phyloP scores from a whole-genome alignment of 2,113 vertebrate genomes.

The Polypterus bichir region DNA sequence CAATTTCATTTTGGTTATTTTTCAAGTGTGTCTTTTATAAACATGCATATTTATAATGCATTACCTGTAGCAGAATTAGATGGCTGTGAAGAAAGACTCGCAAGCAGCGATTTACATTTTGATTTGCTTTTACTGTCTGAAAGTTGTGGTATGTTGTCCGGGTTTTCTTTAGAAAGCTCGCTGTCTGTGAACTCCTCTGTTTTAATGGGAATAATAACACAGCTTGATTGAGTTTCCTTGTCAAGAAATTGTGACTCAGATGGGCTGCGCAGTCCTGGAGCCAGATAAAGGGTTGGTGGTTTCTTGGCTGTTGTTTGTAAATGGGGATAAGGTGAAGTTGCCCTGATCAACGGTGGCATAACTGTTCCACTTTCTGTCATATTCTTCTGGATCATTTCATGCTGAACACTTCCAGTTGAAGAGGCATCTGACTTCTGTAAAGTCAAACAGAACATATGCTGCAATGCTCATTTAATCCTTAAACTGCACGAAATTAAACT shows the following conservation, averaged over 20 bases:
- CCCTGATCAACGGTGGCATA: slow-evolving; percentile 14
- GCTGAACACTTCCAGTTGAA: background rate
- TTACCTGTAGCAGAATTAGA: background rate
- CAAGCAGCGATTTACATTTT: background rate
- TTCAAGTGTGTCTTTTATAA: too few relatives aligned
- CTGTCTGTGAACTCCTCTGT: background rate
- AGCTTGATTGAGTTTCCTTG: background rate
- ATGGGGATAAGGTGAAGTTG: slow-evolving; percentile 13
- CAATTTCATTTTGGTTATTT: too few relatives aligned
- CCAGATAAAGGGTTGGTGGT: slow-evolving; percentile 10
- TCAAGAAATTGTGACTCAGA: slow-evolving; percentile 7
- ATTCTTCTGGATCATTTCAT: slow-evolving; percentile 1
- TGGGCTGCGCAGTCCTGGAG: slow-evolving; percentile 17
- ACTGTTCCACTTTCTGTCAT: slow-evolving; percentile 4
- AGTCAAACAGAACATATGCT: background rate
- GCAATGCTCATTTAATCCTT: too few relatives aligned
- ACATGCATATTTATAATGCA: too few relatives aligned
- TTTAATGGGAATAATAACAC: background rate
- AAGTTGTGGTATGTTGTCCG: background rate
- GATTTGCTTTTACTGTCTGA: background rate
- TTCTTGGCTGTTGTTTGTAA: slow-evolving; percentile 16
- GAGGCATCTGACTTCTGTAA: slow-evolving; percentile 9
- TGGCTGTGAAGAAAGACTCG: background rate
- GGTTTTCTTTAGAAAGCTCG: background rate
- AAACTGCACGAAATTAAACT: too few relatives aligned